Evolutionary conservation across 2,888 invertebrate species (phyloP), one percentile per base, ranked within the genome.

Genomic region (Anodontia alba): DNA sequence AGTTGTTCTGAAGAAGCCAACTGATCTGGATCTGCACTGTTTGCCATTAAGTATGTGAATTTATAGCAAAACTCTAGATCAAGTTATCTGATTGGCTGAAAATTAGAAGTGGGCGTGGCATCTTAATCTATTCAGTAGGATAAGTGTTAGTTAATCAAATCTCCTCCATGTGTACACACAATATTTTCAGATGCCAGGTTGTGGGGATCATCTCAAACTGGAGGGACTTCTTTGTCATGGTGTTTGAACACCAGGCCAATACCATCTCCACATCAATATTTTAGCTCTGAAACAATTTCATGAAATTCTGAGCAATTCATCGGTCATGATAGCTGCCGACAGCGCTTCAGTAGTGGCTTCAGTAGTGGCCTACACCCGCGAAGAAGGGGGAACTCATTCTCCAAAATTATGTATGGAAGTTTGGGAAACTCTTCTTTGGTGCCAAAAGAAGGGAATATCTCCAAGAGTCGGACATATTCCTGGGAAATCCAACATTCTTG

Each of bases 311-410:
- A 3, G 17, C 1, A 38, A 33, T n/a, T 54, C 73, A 70, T 26
- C 49, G 8, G 54, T 79, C 15, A 33, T 62, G 26, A 17, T 79
- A 3, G 49, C 67, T 1, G 49, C 79, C 23, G 62, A 71, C 74
- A 79, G 66, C n/a, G n/a, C n/a, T n/a, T n/a, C n/a, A n/a, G n/a
- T n/a, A n/a, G n/a, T n/a, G n/a, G 31, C 79, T 7, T 69, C 74
- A 17, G 66, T 62, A 23, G 79, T 79, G 17, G 26, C 71, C 17
- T 79, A 79, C 38, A 38, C 75, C 17, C 49, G 57, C 38, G 62
- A 46, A n/a, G 57, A 75, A 26, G 75, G 66, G 12, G 78, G 62
- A n/a, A 79, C 71, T n/a, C 69, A 75, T 20, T 79, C 75, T 20
- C 62, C 49, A 8, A n/a, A 70, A 0, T 57, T 75, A 23, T 75